Percentiles rank a stretch among this genome's conserved stretches.
phyloP scores from a whole-genome alignment of 1,140 invertebrate species.

The Diuraphis noxia region DNA sequence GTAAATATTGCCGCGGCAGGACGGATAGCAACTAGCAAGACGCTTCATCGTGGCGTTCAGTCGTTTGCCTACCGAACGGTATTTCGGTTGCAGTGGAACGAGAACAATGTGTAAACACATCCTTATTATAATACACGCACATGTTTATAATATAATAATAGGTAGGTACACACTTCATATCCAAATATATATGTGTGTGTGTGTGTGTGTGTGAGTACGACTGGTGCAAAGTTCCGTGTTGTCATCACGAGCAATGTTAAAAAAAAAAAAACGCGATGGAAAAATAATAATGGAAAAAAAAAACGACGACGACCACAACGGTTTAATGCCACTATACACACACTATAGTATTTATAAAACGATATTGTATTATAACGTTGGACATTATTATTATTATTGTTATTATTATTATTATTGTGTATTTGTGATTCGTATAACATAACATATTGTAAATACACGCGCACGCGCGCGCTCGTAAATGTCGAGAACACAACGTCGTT shows the following conservation, averaged over 20 bases:
- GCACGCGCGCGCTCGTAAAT: neutral
- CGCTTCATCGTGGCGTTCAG: neutral
- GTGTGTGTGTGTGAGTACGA: neutral
- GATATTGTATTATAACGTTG: neutral
- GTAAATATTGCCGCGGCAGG: too few relatives aligned
- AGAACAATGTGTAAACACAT: neutral
- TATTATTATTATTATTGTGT: neutral
- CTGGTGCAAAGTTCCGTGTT: neutral
- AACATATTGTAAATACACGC: neutral
- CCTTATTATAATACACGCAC: neutral
- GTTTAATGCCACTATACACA: neutral
- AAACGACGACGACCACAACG: neutral
- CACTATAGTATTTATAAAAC: too few relatives aligned
- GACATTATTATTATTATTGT: too few relatives aligned
- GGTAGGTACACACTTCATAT: neutral
- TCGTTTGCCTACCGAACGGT: neutral
- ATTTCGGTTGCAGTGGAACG: neutral
- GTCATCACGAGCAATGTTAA: constrained; percentile 11
- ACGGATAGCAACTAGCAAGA: neutral
- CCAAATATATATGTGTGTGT: neutral
- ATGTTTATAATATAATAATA: neutral
- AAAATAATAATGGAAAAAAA: neutral
- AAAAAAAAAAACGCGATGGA: neutral
- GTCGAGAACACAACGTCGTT: neutral
- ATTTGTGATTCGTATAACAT: neutral